These are phyloP conservation scores for Bombus sylvicola DNA, from an alignment of 1,140 invertebrate species.

Conservation along the genomic window DNA sequence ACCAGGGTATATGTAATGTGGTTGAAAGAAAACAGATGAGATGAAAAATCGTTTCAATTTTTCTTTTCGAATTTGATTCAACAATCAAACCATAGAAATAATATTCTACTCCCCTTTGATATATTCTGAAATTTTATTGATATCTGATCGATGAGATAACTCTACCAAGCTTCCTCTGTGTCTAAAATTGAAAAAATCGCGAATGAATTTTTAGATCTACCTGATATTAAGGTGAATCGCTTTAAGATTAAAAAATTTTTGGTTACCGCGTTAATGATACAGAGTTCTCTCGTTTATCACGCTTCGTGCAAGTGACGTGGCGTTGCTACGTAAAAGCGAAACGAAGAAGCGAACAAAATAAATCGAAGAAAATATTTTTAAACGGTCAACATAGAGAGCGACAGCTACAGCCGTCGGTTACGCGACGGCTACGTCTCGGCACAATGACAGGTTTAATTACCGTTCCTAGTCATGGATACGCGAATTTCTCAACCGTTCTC, in stretches of 20 bases:
- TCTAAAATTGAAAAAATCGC: neutral
- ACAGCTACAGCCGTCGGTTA: constrained; percentile 42
- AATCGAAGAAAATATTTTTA: constrained; percentile 43
- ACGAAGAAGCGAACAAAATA: constrained; percentile 42
- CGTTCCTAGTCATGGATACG: neutral
- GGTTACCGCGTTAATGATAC: neutral
- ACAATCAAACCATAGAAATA: no score
- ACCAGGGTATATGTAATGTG: no score
- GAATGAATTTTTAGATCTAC: neutral
- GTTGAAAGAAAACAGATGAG: no score
- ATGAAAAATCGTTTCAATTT: no score
- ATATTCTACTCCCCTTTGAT: no score
- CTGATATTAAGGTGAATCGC: neutral
- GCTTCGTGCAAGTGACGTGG: constrained; percentile 45
- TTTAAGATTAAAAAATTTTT: neutral
- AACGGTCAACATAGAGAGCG: constrained; percentile 49
- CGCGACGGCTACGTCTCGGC: constrained; percentile 17
- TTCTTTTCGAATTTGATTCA: no score
- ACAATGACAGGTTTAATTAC: constrained; percentile 67
- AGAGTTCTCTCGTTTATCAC: constrained; percentile 7
- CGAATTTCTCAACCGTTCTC: constrained; percentile 35
- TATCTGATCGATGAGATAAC: neutral
- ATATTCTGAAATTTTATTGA: no score
- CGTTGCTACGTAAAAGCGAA: constrained; percentile 31
- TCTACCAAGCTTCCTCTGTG: fast-evolving